Evolutionary conservation across 1,140 invertebrate species (phyloP), one percentile per base, ranked within the genome.

Genomic region (Meteorus sp.): DNA sequence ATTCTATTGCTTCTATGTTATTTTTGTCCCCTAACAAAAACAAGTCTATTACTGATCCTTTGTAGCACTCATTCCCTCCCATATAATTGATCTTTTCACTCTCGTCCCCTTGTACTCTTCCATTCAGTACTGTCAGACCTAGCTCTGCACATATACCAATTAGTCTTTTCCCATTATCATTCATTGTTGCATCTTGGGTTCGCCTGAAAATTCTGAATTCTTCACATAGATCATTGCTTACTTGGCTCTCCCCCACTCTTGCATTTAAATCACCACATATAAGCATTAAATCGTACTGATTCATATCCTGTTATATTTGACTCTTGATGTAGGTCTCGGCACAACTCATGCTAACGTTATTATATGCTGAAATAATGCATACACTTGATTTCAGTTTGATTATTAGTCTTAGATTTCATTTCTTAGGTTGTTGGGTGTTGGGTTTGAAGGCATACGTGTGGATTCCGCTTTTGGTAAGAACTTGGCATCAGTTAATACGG

Each of bases 211-310:
- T 29, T 20, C 20, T n/a, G 29, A 23, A 13, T n/a, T 56, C 47
- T 52, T 31, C 39, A 7, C 11, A n/a, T 7, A 15, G 35, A n/a
- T 39, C 11, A 3, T 7, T 57, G 5, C 22, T 23, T 51, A 35
- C 35, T 29, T 56, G 43, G 6, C 50, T 37, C 9, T 59, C 20
- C n/a, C 56, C 56, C 41, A 61, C 53, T 23, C 59, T 59, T 8
- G 62, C 62, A 45, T 64, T 61, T 22, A 60, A 44, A 20, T 65
- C 64, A 0, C 64, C 61, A 0, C 48, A 11, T 3, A 62, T 54
- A n/a, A 62, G 11, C 2, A 60, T 23, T 13, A 22, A 51, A 9
- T 45, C 58, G 27, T 8, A 13, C n/a, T 27, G 35, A 11, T 39
- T 47, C 11, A 47, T 53, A 19, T 29, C 33, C n/a, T 60, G 45